phyloP scores from a whole-genome alignment of 2,113 vertebrate species.

The Ammospiza caudacuta region DNA sequence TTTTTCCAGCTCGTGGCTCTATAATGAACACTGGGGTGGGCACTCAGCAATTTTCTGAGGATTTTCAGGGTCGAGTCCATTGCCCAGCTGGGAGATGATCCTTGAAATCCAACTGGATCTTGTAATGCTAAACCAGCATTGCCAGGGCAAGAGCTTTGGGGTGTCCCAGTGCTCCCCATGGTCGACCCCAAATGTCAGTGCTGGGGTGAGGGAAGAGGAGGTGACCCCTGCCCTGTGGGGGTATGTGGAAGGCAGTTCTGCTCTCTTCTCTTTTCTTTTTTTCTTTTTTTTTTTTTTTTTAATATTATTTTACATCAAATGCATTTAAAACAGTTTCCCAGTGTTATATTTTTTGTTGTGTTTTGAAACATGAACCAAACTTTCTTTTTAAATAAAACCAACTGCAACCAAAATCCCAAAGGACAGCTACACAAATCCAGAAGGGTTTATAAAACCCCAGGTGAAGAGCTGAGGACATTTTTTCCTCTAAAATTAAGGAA shows the following conservation, averaged over 20 bases:
- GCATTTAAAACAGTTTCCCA: not conserved
- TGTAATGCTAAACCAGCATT: not conserved
- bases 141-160: not conserved
- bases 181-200: not conserved
- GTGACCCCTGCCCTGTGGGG: too few species aligned
- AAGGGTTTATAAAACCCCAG: not conserved
- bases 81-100: not conserved
- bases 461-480: not conserved
- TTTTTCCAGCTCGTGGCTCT: not conserved
- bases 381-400: not conserved
- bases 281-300: too few species aligned
- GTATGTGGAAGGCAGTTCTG: too few species aligned
- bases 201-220: too few species aligned
- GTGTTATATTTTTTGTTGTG: accelerated
- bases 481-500: not conserved
- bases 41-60: not conserved
- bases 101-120: not conserved
- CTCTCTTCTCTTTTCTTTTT: too few species aligned
- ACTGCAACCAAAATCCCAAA: not conserved
- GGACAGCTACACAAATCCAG: not conserved
- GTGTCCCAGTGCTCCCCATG: not conserved
- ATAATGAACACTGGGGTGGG: accelerated
- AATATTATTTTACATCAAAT: not conserved
- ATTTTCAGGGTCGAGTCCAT: not conserved
- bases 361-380: not conserved